Base-by-base conservation (phyloP, 2,888 invertebrate genomes). In the Lycophotia porphyrea region DNA sequence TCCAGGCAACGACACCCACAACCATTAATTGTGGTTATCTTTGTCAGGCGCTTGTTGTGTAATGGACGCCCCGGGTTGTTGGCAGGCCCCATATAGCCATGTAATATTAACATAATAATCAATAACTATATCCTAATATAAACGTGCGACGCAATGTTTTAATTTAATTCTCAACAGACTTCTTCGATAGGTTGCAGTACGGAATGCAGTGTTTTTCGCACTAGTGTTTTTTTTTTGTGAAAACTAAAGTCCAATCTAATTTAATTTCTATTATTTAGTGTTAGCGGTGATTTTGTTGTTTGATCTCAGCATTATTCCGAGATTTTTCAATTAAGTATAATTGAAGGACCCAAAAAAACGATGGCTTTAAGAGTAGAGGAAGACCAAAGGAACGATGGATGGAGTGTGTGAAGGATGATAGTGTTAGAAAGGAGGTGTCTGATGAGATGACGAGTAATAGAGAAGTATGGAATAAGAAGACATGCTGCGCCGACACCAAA, bases 21-120 rank as follows among this genome's bases (percentile, higher is more conserved):
- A 61, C 67, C 58, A 82, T 82, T 82, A 80, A 82, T 80, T 71
- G 49, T 64, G 58, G 67, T 71, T 80, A 77, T 77, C 70, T 82
- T n/a, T 58, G 49, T 58, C 21, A 77, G 31, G 44, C 42, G 55
- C 47, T 55, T 76, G 42, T 55, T 58, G 34, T 24, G 36, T 67
- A 68, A 80, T 70, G 47, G 36, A 47, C 52, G 34, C 39, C 64
- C 24, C 24, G 31, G 36, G 31, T 13, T 21, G 9, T 55, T n/a
- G 44, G 60, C 31, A 66, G 36, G 11, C 36, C 18, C 31, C 63
- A 52, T 77, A 67, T 66, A 27, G 44, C n/a, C 24, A 34, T 49
- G 34, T 31, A 55, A 39, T 60, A 39, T 31, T 8, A 64, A 34
- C 31, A 52, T 66, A 60, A 60, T 47, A 47, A 27, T 7, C 9